Conservation (phyloP, 2,113 vertebrate genomes). For the Peucedramus taeniatus region DNA sequence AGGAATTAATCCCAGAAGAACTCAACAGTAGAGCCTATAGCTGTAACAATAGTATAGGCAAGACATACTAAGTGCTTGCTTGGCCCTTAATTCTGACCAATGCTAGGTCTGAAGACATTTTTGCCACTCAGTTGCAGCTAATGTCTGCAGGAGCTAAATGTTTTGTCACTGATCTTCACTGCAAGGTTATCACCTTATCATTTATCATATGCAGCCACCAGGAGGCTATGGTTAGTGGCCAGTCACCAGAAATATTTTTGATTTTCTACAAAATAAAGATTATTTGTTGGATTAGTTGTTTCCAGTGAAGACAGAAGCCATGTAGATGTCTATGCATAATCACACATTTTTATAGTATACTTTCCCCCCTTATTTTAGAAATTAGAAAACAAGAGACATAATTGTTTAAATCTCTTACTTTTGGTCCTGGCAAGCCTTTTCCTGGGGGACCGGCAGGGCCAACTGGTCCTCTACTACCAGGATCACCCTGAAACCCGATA, state of each 20-base stretch:
- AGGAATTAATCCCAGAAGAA: background rate
- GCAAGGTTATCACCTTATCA: background rate
- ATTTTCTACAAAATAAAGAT: background rate
- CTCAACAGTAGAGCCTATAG: background rate
- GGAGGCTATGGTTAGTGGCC: background rate
- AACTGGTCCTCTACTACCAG: conserved; percentile 80
- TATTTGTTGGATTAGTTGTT: background rate
- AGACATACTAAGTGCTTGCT: background rate
- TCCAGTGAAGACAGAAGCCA: background rate
- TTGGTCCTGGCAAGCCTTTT: conserved; percentile 83
- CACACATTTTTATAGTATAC: background rate
- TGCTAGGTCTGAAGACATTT: background rate
- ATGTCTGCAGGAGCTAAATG: background rate
- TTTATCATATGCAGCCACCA: background rate
- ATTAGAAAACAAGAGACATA: background rate
- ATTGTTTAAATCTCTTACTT: conserved; percentile 71
- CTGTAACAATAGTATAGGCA: background rate
- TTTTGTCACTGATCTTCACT: background rate
- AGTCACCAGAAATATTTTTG: background rate
- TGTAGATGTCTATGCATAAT: background rate
- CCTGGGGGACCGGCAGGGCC: conserved; percentile 81
- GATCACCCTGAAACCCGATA: conserved; percentile 77
- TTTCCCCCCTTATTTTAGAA: background rate
- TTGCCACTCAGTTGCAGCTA: background rate
- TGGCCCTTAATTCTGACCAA: background rate